These are phyloP conservation scores for Adelges cooleyi DNA, from an alignment of 1,140 invertebrate species.

Conservation along the genomic window DNA sequence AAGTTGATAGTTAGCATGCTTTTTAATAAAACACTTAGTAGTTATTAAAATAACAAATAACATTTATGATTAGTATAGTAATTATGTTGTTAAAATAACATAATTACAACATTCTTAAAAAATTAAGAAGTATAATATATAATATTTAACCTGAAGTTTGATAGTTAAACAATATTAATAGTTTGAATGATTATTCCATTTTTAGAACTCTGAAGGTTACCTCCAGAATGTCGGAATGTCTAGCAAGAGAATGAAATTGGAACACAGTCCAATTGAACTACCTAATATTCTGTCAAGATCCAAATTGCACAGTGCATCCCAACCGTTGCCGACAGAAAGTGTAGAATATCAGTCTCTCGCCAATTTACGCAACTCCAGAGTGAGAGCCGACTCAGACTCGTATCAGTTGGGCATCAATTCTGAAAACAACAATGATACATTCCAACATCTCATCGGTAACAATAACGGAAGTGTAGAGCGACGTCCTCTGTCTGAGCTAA, in stretches of 20 bases:
- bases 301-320: constrained; percentile 5
- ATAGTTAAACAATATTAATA: no score
- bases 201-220: constrained; percentile 15
- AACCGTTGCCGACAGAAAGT: not conserved
- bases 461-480: constrained; percentile 21
- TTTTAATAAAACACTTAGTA: no score
- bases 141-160: no score
- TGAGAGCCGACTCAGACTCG: constrained; percentile 1
- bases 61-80: not conserved
- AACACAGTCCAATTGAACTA: constrained; percentile 11
- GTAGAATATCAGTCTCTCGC: not conserved
- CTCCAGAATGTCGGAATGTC: not conserved
- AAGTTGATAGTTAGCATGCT: no score
- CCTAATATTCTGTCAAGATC: constrained; percentile 23
- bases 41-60: no score
- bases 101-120: no score
- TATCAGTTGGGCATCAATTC: not conserved
- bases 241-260: not conserved
- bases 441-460: not conserved
- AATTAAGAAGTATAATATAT: no score
- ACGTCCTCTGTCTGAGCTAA: constrained; percentile 7
- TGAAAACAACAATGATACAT: not conserved
- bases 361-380: constrained; percentile 5
- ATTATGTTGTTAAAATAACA: no score
- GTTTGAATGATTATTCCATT: no score